Evolutionary conservation across 2,797 vertebrate species (phyloP).

Genomic region (Xyrichtys novacula): DNA sequence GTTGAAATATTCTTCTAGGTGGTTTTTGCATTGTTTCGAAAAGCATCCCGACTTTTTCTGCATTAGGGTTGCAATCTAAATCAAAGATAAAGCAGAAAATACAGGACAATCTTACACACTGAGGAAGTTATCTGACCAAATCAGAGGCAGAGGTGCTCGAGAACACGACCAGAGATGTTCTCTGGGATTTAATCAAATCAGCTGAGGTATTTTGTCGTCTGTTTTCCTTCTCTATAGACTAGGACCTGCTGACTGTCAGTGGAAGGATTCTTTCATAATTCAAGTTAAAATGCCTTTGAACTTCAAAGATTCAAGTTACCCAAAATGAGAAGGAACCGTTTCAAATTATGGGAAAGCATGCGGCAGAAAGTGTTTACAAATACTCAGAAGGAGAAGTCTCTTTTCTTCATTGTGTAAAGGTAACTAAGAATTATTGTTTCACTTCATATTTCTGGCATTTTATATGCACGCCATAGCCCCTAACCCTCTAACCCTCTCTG

Average conservation of each 20-base stretch:
- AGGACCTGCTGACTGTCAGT: background rate
- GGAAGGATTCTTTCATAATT: background rate
- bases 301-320: background rate
- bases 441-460: background rate
- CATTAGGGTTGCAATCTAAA: too few relatives aligned
- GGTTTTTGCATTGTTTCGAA: too few relatives aligned
- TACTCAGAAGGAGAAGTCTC: background rate
- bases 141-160: constrained; percentile 10
- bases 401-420: background rate
- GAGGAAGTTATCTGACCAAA: constrained; percentile 30
- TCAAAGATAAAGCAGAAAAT: constrained; percentile 22
- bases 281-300: constrained; percentile 4
- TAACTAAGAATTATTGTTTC: background rate
- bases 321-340: constrained; percentile 2
- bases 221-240: constrained; percentile 2
- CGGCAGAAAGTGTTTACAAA: background rate
- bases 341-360: background rate
- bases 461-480: background rate
- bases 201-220: background rate
- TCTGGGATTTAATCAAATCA: constrained; percentile 4
- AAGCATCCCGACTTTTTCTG: too few relatives aligned
- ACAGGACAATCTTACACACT: background rate
- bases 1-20: too few relatives aligned
- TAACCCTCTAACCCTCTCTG: background rate
- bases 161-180: constrained; percentile 9